A percentile compares a stretch with the other conserved stretches of the same genome.
Evolutionary conservation across 2,888 invertebrate genomes (phyloP).

Genomic region (Hylaea fasciaria): DNA sequence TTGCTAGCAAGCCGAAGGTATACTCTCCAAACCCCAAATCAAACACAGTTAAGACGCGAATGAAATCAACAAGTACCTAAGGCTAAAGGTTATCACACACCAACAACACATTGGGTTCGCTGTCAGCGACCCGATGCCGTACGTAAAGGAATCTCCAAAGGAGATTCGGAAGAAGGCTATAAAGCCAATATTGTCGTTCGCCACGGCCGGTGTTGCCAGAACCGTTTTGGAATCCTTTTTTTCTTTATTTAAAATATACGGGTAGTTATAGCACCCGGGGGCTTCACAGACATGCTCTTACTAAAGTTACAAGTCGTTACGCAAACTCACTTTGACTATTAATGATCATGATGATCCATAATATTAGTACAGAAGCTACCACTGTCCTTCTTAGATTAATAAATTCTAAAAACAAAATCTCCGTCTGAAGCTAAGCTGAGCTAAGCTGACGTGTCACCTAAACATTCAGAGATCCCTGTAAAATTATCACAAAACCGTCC

Average conservation of each 20-base stretch:
- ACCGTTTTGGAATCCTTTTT: background rate
- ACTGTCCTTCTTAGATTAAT: too few species aligned
- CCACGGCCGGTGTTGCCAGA: slow-evolving; percentile 13
- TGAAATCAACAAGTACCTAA: slow-evolving; percentile 20
- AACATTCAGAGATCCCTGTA: background rate
- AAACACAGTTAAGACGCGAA: slow-evolving; percentile 1
- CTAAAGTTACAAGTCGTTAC: too few species aligned
- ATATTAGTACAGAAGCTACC: too few species aligned
- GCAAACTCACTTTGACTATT: too few species aligned
- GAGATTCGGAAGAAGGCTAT: slow-evolving; percentile 21
- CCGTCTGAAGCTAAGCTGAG: too few species aligned
- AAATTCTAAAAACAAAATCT: too few species aligned
- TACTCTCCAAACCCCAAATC: background rate
- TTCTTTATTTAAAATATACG: background rate
- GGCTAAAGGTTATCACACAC: slow-evolving; percentile 18
- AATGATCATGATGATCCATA: too few species aligned
- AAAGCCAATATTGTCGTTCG: slow-evolving; percentile 37
- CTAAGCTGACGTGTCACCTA: too few species aligned
- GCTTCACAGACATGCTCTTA: too few species aligned
- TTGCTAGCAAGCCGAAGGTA: background rate
- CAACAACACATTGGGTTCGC: slow-evolving; percentile 28
- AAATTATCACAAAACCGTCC: background rate
- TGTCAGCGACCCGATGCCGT: slow-evolving; percentile 23
- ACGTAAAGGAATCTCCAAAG: slow-evolving; percentile 34
- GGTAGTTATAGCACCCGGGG: too few species aligned